Percentiles rank a stretch among this genome's conserved stretches.
Conservation (phyloP, 2,888 invertebrate species). For the Bombylius discolor region DNA sequence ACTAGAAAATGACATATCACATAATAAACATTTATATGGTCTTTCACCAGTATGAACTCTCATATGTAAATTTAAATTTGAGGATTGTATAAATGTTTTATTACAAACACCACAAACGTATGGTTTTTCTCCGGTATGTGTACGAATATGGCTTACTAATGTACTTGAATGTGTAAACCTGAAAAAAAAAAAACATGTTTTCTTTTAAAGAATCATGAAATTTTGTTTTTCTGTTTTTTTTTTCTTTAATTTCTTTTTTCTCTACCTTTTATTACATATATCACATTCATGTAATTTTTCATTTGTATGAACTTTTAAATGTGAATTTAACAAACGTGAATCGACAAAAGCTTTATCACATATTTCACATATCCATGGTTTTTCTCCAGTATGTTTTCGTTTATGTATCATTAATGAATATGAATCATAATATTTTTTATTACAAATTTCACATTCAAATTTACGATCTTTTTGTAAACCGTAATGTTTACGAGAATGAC, state of each 20-base stretch:
- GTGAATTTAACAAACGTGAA: slow-evolving; percentile 38
- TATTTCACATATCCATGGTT: slow-evolving; percentile 33
- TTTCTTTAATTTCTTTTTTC: slow-evolving; percentile 24
- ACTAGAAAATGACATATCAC: slow-evolving; percentile 30
- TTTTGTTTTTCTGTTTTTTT: no score
- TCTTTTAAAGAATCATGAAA: no score
- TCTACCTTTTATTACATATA: slow-evolving; percentile 43
- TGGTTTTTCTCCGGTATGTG: slow-evolving; percentile 49
- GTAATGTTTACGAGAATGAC: slow-evolving; percentile 42
- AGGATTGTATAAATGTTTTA: slow-evolving; percentile 46
- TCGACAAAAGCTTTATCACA: slow-evolving; percentile 39
- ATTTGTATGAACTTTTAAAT: slow-evolving; percentile 42
- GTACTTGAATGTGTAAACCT: slow-evolving; percentile 49
- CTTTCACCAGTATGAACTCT: slow-evolving; percentile 30
- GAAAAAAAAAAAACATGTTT: neutral
- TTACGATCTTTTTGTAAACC: slow-evolving; percentile 39
- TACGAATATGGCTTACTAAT: slow-evolving; percentile 45
- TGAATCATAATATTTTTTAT: slow-evolving; percentile 38
- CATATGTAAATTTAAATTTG: slow-evolving; percentile 22
- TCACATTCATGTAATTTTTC: slow-evolving; percentile 42
- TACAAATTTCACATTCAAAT: slow-evolving; percentile 39
- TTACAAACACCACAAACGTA: slow-evolving; percentile 44
- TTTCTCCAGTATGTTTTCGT: slow-evolving; percentile 33
- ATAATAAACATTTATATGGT: slow-evolving; percentile 25
- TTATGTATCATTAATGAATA: slow-evolving; percentile 32